Evolutionary conservation across 2,113 vertebrate genomes (phyloP).

Genomic region (Daubentonia madagascariensis): DNA sequence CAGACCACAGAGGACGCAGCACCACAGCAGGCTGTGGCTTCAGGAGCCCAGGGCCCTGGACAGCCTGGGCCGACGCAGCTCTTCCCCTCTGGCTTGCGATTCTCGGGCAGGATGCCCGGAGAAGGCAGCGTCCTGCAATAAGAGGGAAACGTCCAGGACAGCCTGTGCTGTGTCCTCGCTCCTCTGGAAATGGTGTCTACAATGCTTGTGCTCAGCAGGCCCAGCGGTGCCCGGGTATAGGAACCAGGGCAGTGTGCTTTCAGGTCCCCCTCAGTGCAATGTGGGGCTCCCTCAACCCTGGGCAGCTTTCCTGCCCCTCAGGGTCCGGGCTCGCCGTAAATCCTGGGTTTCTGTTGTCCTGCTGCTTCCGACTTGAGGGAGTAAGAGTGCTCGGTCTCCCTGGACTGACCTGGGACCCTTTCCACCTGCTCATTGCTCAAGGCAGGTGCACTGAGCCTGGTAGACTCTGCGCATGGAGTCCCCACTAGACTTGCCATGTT

Average conservation of each 20-base stretch:
- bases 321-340: accelerated
- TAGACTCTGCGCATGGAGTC: accelerated
- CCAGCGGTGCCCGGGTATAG: not conserved
- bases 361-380: no score
- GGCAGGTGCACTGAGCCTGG: accelerated
- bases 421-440: not conserved
- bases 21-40: not conserved
- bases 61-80: not conserved
- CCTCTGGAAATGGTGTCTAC: no score
- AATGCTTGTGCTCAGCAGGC: not conserved
- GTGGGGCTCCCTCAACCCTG: no score
- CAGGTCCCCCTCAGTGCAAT: not conserved
- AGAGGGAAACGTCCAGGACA: not conserved
- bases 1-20: not conserved
- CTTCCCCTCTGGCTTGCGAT: not conserved
- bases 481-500: accelerated
- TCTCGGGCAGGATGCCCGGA: not conserved
- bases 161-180: accelerated
- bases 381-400: not conserved
- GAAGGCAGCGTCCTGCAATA: no score
- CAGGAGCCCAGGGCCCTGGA: not conserved
- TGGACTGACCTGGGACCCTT: no score
- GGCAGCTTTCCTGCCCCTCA: not conserved
- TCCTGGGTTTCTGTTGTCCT: not conserved
- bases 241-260: not conserved